A percentile compares a stretch with the other conserved stretches of the same genome.
phyloP scores from a whole-genome alignment of 1,140 invertebrate species.

The Halictus rubicundus region DNA sequence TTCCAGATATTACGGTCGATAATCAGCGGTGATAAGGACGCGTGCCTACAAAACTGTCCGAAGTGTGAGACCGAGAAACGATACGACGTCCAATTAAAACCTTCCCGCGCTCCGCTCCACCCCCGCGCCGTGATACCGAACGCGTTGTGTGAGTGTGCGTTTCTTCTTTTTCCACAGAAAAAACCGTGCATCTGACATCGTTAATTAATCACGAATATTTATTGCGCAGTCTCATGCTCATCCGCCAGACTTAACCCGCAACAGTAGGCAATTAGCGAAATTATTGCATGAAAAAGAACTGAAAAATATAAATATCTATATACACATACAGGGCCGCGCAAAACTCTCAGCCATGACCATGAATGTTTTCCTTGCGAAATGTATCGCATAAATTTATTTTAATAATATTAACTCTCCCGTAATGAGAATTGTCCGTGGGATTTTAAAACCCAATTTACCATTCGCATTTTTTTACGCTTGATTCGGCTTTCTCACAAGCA shows the following conservation, averaged over 20 bases:
- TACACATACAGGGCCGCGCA: too few relatives aligned
- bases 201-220: constrained; percentile 71
- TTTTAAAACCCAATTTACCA: too few relatives aligned
- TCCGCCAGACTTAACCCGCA: constrained; percentile 33
- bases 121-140: background rate
- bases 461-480: too few relatives aligned
- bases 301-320: constrained; percentile 9
- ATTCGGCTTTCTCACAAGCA: too few relatives aligned
- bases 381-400: too few relatives aligned
- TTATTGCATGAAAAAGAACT: constrained; percentile 51
- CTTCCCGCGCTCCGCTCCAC: background rate
- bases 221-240: constrained; percentile 63
- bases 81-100: constrained; percentile 63
- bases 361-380: too few relatives aligned
- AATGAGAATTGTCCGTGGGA: too few relatives aligned
- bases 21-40: constrained; percentile 33
- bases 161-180: constrained; percentile 23
- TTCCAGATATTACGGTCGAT: constrained; percentile 30
- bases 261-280: constrained; percentile 68
- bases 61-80: constrained; percentile 43
- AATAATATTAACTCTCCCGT: too few relatives aligned
- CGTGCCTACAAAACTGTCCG: constrained; percentile 48
- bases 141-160: background rate
- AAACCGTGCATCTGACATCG: constrained; percentile 50
- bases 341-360: too few relatives aligned